Conservation (phyloP, 2,797 vertebrate genomes). For the Platyrinchus mystaceus region DNA sequence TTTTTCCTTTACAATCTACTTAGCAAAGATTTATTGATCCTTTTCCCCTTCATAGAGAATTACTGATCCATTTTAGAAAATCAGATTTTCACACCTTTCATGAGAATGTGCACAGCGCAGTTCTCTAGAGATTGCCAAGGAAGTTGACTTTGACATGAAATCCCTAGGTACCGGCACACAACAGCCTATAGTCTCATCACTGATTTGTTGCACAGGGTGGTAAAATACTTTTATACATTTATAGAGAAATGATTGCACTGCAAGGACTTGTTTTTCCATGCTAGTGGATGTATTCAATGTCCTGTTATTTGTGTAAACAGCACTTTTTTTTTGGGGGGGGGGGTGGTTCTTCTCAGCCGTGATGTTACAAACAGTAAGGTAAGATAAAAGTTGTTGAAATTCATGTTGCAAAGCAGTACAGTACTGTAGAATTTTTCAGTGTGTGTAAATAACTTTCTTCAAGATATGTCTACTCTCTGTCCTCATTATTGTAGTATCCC, state of each 20-base stretch:
- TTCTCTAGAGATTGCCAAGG: constrained; percentile 83
- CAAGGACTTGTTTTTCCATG: constrained; percentile 76
- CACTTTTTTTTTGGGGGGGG: constrained; percentile 58
- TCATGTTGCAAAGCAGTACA: constrained; percentile 60
- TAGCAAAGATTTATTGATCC: constrained; percentile 99
- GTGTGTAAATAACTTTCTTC: constrained; percentile 75
- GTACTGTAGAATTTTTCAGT: constrained; percentile 66
- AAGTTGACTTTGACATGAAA: constrained; percentile 92
- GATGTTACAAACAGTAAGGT: constrained; percentile 73
- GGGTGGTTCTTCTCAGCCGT: constrained; percentile 41
- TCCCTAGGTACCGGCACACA: constrained; percentile 71
- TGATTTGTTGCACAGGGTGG: constrained; percentile 80
- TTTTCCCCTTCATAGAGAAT: constrained; percentile 96
- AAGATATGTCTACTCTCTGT: constrained; percentile 49
- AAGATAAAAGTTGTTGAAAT: constrained; percentile 81
- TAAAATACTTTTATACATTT: constrained; percentile 83
- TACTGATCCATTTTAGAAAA: constrained; percentile 99
- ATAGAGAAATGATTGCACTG: constrained; percentile 79
- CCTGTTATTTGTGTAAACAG: constrained; percentile 79
- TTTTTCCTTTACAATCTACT: constrained; percentile 99
- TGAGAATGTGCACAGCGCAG: constrained; percentile 84
- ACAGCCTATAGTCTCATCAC: constrained; percentile 81
- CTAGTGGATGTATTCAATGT: constrained; percentile 71
- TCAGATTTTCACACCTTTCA: constrained; percentile 99
- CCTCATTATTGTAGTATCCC: constrained; percentile 70